Conservation (phyloP, 2,888 invertebrate genomes). For the Drosophila prolongata region DNA sequence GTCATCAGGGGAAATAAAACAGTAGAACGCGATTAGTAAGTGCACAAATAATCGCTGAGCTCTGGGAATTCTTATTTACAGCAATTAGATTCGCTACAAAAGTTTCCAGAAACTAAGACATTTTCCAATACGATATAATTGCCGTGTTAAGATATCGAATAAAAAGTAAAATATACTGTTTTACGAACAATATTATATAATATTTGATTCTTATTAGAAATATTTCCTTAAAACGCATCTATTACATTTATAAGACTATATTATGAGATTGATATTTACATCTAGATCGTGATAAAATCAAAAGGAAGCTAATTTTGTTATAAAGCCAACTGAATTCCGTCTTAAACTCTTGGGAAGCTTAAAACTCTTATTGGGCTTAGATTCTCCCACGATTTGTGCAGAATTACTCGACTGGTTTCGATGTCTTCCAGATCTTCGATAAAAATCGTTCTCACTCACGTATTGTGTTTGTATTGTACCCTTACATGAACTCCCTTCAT, state of each 20-base stretch:
- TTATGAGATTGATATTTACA: too few relatives aligned
- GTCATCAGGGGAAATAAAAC: conserved; percentile 5
- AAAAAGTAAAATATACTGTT: too few relatives aligned
- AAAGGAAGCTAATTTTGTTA: too few relatives aligned
- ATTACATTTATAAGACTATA: too few relatives aligned
- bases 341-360: not conserved
- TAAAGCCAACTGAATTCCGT: not conserved
- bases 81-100: not conserved
- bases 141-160: too few relatives aligned
- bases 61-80: conserved; percentile 1
- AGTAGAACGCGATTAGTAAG: not conserved
- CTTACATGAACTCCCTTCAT: conserved; percentile 10
- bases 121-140: not conserved
- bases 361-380: not conserved
- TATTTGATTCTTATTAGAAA: too few relatives aligned
- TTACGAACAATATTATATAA: too few relatives aligned
- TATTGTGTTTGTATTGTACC: not conserved
- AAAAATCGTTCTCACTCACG: conserved; percentile 14
- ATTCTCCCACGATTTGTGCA: conserved; percentile 23
- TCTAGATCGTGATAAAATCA: too few relatives aligned
- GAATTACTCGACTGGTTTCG: conserved; percentile 1
- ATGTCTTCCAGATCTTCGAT: conserved; percentile 17
- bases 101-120: not conserved
- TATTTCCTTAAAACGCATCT: too few relatives aligned
- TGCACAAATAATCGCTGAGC: not conserved